Evolutionary conservation across 2,797 vertebrate species (phyloP), one percentile per base, ranked within the genome.

Genomic region (Manis pentadactyla): DNA sequence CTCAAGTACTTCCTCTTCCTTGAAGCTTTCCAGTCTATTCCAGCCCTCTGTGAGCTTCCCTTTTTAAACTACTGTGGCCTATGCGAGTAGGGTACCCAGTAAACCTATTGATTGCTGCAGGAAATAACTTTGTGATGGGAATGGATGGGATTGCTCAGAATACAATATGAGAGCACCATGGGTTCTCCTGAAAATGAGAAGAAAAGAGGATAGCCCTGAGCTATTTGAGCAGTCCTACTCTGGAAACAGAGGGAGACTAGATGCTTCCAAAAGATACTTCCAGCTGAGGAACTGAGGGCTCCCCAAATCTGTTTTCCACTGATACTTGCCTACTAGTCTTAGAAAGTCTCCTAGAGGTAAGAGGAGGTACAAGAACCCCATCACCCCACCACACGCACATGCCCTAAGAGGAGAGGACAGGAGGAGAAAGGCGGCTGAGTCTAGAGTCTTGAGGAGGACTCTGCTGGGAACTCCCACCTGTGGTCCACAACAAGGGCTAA

Each of bases 261-360:
- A 75, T 49, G 23, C 87, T 93, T 92, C 85, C 31, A 75, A 74
- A 92, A 95, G 75, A 84, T 64, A 75, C 57, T 95, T 90, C 89
- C 66, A 74, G 42, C 63, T 87, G 27, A 79, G 31, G 77, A 79
- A 49, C 51, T 27, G 18, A 75, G 55, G 53, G 46, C 57, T 89
- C 21, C 61, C 57, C 31, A 79, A n/a, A 71, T 83, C 34, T 88
- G n/a, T 85, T 91, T 95, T 78, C 85, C 55, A 74, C 21, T 31
- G 27, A 71, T 27, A 69, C 57, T 89, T 95, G 68, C 75, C 87
- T 84, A n/a, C 34, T 14, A 49, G 31, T 29, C 69, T 64, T 71
- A 77, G 86, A 69, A 94, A 84, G 63, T 51, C 25, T 95, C 39
- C 61, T 68, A 13, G 9, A 75, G 69, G 53, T 23, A 71, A 82